A percentile compares a stretch with the other conserved stretches of the same genome.
These are phyloP conservation scores for Acanthisitta chloris DNA, from an alignment of 2,113 vertebrate species.

Conservation along the genomic window DNA sequence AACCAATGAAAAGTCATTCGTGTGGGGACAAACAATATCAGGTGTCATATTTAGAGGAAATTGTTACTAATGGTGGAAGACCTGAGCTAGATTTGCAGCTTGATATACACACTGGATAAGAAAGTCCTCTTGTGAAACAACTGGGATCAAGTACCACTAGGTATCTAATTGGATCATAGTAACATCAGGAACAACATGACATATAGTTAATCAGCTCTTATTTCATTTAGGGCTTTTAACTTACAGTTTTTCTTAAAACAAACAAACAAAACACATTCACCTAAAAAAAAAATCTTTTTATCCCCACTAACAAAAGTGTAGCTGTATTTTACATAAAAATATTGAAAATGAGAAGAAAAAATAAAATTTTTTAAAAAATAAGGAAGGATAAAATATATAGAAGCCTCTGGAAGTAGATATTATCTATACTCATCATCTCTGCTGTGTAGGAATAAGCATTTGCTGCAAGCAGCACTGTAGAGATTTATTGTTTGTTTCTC, in stretches of 20 bases:
- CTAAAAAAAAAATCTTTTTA: not conserved
- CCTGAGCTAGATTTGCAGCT: not conserved
- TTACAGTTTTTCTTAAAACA: not conserved
- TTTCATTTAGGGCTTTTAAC: not conserved
- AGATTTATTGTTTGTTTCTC: not conserved
- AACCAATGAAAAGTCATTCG: not conserved
- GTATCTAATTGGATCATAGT: not conserved
- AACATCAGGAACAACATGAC: not conserved
- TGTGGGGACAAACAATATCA: not conserved
- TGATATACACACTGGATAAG: fast-evolving
- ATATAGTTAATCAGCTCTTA: not conserved
- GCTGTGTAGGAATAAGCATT: not conserved
- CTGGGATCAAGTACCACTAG: not conserved
- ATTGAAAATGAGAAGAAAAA: not conserved
- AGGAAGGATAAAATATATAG: fast-evolving
- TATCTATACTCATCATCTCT: not conserved
- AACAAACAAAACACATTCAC: not conserved
- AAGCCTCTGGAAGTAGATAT: not conserved
- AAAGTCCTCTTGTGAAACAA: not conserved
- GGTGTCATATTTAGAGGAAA: not conserved
- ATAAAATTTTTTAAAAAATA: not conserved
- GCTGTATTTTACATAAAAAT: not conserved
- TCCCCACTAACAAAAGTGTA: not conserved
- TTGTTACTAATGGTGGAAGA: not conserved
- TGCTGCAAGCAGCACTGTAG: not conserved